A percentile compares a stretch with the other conserved stretches of the same genome.
Evolutionary conservation across 2,797 vertebrate species (phyloP).

Genomic region (Otolemur crassicaudatus): DNA sequence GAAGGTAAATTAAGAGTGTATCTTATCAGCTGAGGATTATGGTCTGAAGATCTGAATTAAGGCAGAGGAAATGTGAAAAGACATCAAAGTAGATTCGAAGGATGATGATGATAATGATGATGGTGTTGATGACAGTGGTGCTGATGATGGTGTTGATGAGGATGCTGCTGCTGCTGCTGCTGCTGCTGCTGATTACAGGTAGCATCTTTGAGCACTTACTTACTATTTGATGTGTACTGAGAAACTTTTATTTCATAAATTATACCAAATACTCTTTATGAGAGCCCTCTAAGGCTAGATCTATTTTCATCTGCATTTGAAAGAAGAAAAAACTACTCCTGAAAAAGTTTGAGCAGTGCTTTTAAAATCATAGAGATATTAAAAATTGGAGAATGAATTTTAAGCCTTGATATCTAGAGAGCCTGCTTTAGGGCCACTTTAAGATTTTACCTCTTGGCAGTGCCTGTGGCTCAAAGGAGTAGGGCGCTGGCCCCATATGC

Average conservation of each 20-base stretch:
- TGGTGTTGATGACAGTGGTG: background rate
- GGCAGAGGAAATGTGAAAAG: background rate
- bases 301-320: conserved; percentile 44
- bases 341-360: background rate
- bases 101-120: background rate
- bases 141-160: background rate
- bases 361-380: background rate
- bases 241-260: conserved; percentile 24
- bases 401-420: background rate
- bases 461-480: too few relatives aligned
- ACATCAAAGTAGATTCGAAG: background rate
- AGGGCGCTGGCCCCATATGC: too few relatives aligned
- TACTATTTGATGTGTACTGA: background rate
- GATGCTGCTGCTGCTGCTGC: background rate
- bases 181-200: background rate
- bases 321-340: background rate
- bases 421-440: background rate
- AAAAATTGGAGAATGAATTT: conserved; percentile 14
- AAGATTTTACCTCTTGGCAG: background rate
- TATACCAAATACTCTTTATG: background rate
- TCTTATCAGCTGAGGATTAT: background rate
- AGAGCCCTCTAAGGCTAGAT: background rate
- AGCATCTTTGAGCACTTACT: background rate
- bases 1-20: background rate
- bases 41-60: background rate